Evolutionary conservation across 2,888 invertebrate species (phyloP), one percentile per base, ranked within the genome.

Genomic region (Minunthozetes semirufus): DNA sequence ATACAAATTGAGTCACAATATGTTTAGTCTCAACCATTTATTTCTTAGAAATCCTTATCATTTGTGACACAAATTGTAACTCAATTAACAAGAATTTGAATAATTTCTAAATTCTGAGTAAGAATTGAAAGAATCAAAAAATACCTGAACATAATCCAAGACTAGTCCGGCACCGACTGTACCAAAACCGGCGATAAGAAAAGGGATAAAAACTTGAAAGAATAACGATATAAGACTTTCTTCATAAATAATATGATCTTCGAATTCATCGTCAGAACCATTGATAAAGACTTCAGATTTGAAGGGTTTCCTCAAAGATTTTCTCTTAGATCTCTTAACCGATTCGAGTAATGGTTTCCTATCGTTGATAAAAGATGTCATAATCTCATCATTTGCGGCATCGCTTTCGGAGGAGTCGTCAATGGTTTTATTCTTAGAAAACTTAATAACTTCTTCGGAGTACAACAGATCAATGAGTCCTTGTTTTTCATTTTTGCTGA

Each of bases 131-230:
- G 42, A 42, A 61, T 38, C 29, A 63, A 25, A 6, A 15, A 2
- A 66, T 71, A 71, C 76, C 68, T 84, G 92, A 70, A 93, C 93
- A 78, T 88, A 84, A 82, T 93, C 93, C 25, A 94, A 85, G 17
- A 94, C 86, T 76, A 93, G 85, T 80, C 94, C 93, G 74, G 94
- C 94, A 15, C 90, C 90, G 1, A 94, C 93, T 90, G 92, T 94
- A 75, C 94, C 94, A 81, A 93, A 89, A 19, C 94, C 94, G 76
- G 94, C 93, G 76, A 94, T 86, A 75, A 93, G 84, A 83, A 92
- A 94, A 11, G 94, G 93, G 75, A 85, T 81, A 74, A 84, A 81
- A 85, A 93, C 92, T 85, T 94, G 90, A 70, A 59, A 59, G 25
- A 5, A 59, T 8, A 59, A 25, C 25, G 59, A 59, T 22, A 59